Evolutionary conservation across 2,113 vertebrate species (phyloP).

Genomic region (Corythoichthys intestinalis): DNA sequence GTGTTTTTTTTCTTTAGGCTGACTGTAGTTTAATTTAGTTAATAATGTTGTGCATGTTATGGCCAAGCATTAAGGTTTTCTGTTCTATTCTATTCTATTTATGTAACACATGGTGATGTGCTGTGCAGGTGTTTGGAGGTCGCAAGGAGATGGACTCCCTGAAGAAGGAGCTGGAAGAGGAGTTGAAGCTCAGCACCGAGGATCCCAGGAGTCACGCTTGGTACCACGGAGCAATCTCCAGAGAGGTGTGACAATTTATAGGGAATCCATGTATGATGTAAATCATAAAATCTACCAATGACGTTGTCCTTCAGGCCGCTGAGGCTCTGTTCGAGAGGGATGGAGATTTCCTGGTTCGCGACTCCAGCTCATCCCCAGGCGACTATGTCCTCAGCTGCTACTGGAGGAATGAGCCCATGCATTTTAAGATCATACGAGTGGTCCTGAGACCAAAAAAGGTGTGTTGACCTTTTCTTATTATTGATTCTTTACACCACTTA

Average conservation of each 20-base stretch:
- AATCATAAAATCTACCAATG: too few species aligned
- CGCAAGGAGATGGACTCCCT: constrained; percentile 71
- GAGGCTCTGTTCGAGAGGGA: constrained; percentile 76
- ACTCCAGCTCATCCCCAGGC: constrained; percentile 64
- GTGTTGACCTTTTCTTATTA: not conserved
- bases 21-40: too few species aligned
- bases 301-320: constrained; percentile 63
- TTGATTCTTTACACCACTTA: too few species aligned
- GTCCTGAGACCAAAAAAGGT: constrained; percentile 79
- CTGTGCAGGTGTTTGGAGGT: constrained; percentile 54
- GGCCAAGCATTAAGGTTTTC: too few species aligned
- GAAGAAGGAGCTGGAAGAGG: constrained; percentile 80
- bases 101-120: too few species aligned
- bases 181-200: constrained; percentile 76
- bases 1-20: too few species aligned
- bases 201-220: constrained; percentile 78
- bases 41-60: too few species aligned
- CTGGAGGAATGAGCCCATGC: constrained; percentile 74
- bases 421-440: constrained; percentile 84
- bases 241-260: constrained; percentile 67
- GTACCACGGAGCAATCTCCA: constrained; percentile 77
- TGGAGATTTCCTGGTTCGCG: constrained; percentile 83
- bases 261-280: not conserved
- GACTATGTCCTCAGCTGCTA: constrained; percentile 81
- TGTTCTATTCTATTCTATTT: not conserved